Conservation (phyloP, 1,140 invertebrate genomes). For the Patella vulgata region DNA sequence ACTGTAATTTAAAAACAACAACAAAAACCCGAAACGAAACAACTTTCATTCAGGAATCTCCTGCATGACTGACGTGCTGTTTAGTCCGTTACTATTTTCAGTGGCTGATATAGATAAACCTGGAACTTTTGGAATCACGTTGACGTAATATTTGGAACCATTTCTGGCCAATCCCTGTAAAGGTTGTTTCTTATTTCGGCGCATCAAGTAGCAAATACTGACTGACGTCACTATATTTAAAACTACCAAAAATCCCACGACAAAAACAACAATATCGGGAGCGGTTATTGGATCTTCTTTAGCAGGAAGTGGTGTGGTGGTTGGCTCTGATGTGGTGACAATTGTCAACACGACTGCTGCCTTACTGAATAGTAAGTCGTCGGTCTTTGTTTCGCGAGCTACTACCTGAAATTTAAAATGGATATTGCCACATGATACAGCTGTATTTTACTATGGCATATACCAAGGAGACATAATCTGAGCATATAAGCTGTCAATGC, state of each 20-base stretch:
- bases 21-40: too few relatives aligned
- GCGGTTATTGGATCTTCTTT: conserved; percentile 8
- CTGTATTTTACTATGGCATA: too few relatives aligned
- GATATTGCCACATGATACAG: too few relatives aligned
- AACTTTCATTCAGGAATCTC: too few relatives aligned
- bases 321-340: neutral
- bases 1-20: too few relatives aligned
- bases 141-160: conserved; percentile 27
- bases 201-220: conserved; percentile 11
- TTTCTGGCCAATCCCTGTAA: conserved; percentile 2
- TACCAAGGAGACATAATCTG: too few relatives aligned
- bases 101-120: too few relatives aligned
- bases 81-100: too few relatives aligned
- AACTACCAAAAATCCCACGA: conserved; percentile 25
- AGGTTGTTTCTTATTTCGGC: neutral
- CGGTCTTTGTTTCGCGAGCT: conserved; percentile 15
- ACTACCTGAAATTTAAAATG: conserved; percentile 20
- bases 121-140: neutral
- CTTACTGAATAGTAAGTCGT: conserved; percentile 16
- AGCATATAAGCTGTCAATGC: too few relatives aligned
- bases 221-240: conserved; percentile 19
- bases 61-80: too few relatives aligned
- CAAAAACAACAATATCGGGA: conserved; percentile 26
- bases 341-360: conserved; percentile 19
- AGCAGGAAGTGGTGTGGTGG: conserved; percentile 13